Percentiles rank a stretch among this genome's conserved stretches.
These are phyloP conservation scores for Stigmatopora nigra DNA, from an alignment of 2,113 vertebrate genomes.

Conservation along the genomic window DNA sequence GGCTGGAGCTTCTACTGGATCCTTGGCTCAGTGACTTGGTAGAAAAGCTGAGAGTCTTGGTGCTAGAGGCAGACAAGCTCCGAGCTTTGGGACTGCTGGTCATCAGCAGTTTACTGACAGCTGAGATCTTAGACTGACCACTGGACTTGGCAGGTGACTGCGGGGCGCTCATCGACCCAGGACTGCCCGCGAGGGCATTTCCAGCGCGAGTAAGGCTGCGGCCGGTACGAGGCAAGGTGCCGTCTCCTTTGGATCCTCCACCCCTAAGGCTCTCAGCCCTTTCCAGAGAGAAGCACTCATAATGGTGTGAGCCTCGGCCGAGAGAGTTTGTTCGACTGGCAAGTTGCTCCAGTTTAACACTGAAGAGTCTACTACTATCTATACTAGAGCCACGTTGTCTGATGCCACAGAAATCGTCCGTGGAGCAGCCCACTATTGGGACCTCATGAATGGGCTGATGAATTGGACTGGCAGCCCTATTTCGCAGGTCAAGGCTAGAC, in stretches of 20 bases:
- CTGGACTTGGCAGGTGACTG: slow-evolving; percentile 78
- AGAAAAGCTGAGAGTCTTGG: slow-evolving; percentile 92
- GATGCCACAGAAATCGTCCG: slow-evolving; percentile 64
- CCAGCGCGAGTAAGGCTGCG: slow-evolving; percentile 76
- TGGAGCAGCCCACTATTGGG: slow-evolving; percentile 62
- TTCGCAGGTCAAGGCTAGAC: slow-evolving; percentile 93
- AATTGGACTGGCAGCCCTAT: slow-evolving; percentile 85
- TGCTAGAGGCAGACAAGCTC: slow-evolving; percentile 84
- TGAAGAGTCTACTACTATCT: slow-evolving; percentile 88
- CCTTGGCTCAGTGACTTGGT: slow-evolving; percentile 92
- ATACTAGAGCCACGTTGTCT: slow-evolving; percentile 71
- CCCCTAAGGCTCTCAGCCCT: slow-evolving; percentile 80
- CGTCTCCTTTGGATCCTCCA: slow-evolving; percentile 70
- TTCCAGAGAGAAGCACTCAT: slow-evolving; percentile 88
- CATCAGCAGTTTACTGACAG: slow-evolving; percentile 91
- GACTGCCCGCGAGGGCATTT: slow-evolving; percentile 24
- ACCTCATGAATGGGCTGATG: slow-evolving; percentile 66
- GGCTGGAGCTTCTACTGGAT: slow-evolving; percentile 78
- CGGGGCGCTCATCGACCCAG: slow-evolving; percentile 59
- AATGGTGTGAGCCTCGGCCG: slow-evolving; percentile 76
- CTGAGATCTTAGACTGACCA: slow-evolving; percentile 85
- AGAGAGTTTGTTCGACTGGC: slow-evolving; percentile 88
- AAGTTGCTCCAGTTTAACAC: slow-evolving; percentile 88
- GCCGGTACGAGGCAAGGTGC: slow-evolving; percentile 82
- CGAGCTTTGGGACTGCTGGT: slow-evolving; percentile 86